A percentile compares a stretch with the other conserved stretches of the same genome.
phyloP scores from a whole-genome alignment of 1,140 invertebrate species.

The Drosophila albomicans region DNA sequence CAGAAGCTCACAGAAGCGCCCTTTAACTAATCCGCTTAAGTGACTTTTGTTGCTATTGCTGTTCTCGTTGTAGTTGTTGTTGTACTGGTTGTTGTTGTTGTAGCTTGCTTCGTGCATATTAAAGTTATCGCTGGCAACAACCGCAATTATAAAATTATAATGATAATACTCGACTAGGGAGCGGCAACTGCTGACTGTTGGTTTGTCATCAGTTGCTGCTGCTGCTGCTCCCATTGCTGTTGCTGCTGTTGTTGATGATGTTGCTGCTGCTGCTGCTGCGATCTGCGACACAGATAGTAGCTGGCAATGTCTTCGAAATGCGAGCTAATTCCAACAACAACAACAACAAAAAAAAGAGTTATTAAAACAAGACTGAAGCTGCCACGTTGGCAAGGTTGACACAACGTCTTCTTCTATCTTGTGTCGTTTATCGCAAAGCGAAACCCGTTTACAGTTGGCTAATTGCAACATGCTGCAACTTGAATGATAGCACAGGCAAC shows the following conservation, averaged over 20 bases:
- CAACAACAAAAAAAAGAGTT: constrained; percentile 63
- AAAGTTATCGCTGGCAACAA: constrained; percentile 79
- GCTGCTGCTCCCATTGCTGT: neutral
- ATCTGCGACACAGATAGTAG: constrained; percentile 66
- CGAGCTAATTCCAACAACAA: constrained; percentile 11
- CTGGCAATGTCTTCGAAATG: constrained; percentile 34
- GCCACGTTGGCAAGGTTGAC: constrained; percentile 10
- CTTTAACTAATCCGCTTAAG: constrained; percentile 81
- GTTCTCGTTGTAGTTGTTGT: constrained; percentile 37
- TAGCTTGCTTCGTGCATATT: constrained; percentile 66
- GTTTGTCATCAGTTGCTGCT: constrained; percentile 58
- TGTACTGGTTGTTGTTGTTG: constrained; percentile 22
- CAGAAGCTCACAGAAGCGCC: constrained; percentile 50
- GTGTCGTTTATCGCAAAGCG: constrained; percentile 26
- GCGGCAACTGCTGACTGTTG: constrained; percentile 75
- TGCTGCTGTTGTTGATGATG: constrained; percentile 48
- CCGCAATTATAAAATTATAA: constrained; percentile 84
- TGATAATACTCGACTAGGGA: constrained; percentile 78
- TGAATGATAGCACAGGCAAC: constrained; percentile 45
- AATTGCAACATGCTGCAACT: constrained; percentile 55
- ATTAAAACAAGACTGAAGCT: constrained; percentile 69
- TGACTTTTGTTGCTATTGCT: constrained; percentile 68
- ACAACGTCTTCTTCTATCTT: constrained; percentile 19
- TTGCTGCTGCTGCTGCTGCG: constrained; percentile 32
- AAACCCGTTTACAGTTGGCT: constrained; percentile 62